Evolutionary conservation across 2,888 invertebrate species (phyloP).

Genomic region (Sinopyrophorus schimmeli): DNA sequence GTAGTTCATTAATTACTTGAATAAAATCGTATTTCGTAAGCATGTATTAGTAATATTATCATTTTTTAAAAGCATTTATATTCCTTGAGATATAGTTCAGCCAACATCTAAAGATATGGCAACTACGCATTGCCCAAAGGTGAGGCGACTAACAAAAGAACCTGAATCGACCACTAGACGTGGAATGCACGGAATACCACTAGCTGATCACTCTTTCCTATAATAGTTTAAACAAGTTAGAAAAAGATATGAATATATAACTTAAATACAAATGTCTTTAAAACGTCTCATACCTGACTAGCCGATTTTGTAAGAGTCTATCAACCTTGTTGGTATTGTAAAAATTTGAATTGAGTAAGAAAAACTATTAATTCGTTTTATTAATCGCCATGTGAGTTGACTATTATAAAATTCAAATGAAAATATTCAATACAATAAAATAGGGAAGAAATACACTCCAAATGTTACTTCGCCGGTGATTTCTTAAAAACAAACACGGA

Average conservation of each 20-base stretch:
- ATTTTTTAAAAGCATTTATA: too few relatives aligned
- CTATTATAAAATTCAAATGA: too few relatives aligned
- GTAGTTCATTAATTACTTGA: too few relatives aligned
- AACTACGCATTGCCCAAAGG: conserved; percentile 31
- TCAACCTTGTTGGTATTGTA: conserved; percentile 19
- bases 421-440: too few relatives aligned
- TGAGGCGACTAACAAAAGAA: conserved; percentile 36
- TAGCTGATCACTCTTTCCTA: conserved; percentile 21
- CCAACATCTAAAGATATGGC: conserved; percentile 21
- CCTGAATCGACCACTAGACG: conserved; percentile 31
- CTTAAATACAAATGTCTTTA: conserved; percentile 4
- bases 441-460: too few relatives aligned
- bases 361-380: too few relatives aligned
- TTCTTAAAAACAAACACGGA: too few relatives aligned
- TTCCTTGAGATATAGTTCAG: conserved; percentile 4
- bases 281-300: conserved; percentile 16
- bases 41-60: too few relatives aligned
- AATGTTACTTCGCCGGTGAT: too few relatives aligned
- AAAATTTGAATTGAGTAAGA: conserved; percentile 9
- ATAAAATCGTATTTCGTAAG: too few relatives aligned
- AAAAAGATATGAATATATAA: conserved; percentile 8
- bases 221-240: conserved; percentile 5
- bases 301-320: conserved; percentile 21
- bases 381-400: too few relatives aligned
- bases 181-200: conserved; percentile 33